Evolutionary conservation across 92 coral and sea anemone species (phyloP).

Genomic region (Porites divaricata): DNA sequence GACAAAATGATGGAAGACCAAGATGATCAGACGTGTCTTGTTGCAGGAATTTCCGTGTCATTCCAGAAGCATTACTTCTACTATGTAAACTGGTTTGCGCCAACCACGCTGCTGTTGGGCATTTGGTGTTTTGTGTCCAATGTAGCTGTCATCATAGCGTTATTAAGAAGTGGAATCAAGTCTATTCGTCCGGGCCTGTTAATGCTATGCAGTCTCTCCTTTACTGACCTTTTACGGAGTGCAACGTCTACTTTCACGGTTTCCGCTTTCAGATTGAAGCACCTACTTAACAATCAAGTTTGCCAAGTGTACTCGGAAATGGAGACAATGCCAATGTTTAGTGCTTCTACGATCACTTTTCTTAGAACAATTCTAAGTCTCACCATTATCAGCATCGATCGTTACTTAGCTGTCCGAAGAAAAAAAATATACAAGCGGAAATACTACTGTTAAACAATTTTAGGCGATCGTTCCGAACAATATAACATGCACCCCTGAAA

Average conservation of each 20-base stretch:
- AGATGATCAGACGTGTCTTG: not conserved
- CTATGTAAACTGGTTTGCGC: not conserved
- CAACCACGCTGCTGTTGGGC: constrained; percentile 9
- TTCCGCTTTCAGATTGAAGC: not conserved
- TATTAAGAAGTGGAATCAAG: not conserved
- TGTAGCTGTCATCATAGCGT: not conserved
- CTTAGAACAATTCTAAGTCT: not conserved
- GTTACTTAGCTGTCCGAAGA: not conserved
- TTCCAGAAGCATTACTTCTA: constrained; percentile 1
- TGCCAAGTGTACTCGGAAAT: not conserved
- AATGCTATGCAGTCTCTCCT: constrained; percentile 3
- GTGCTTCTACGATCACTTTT: not conserved
- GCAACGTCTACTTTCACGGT: not conserved
- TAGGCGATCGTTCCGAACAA: too few relatives aligned
- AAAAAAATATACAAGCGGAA: too few relatives aligned
- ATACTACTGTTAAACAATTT: too few relatives aligned
- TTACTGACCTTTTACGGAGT: constrained; percentile 7
- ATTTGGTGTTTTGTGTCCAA: constrained; percentile 21
- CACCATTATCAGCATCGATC: not conserved
- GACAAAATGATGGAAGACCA: not conserved
- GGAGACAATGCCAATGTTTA: not conserved
- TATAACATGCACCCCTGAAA: too few relatives aligned
- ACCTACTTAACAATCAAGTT: not conserved
- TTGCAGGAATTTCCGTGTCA: not conserved
- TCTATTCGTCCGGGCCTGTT: constrained; percentile 18